phyloP scores from a whole-genome alignment of 2,113 vertebrate species.

The Thamnaconus septentrionalis region DNA sequence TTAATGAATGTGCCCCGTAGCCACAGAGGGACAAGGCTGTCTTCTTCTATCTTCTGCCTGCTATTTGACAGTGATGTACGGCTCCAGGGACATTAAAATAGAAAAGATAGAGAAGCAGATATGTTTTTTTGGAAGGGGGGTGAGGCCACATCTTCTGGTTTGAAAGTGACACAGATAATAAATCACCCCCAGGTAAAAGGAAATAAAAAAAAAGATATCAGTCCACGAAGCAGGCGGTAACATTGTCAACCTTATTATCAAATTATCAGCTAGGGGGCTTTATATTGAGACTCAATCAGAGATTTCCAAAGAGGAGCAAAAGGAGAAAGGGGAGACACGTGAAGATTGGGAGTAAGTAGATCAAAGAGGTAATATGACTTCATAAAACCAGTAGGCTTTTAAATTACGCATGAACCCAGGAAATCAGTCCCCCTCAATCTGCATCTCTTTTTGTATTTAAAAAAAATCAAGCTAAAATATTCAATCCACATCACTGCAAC shows the following conservation, averaged over 20 bases:
- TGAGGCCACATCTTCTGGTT: conserved; percentile 31
- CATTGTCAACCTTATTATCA: conserved; percentile 21
- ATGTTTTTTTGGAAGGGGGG: conserved; percentile 9
- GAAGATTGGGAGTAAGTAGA: conserved; percentile 15
- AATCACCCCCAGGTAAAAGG: conserved; percentile 26
- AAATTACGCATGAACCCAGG: conserved; percentile 33
- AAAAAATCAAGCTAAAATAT: conserved; percentile 6
- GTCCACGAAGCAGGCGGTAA: conserved; percentile 31
- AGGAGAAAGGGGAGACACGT: too few relatives aligned
- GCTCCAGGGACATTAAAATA: conserved; percentile 42
- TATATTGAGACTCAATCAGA: neutral
- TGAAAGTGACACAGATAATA: conserved; percentile 33
- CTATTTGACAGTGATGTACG: conserved; percentile 53
- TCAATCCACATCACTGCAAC: too few relatives aligned
- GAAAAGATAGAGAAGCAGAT: conserved; percentile 35
- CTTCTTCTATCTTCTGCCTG: conserved; percentile 39
- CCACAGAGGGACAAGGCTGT: conserved; percentile 32
- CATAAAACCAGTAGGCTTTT: conserved; percentile 11
- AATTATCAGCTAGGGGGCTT: conserved; percentile 19
- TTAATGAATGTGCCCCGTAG: conserved; percentile 40
- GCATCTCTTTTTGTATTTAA: conserved; percentile 1
- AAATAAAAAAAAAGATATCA: neutral
- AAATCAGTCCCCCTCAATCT: conserved; percentile 14
- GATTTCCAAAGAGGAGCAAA: too few relatives aligned
- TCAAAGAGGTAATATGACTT: conserved; percentile 37